Evolutionary conservation across 2,888 invertebrate species (phyloP).

Genomic region (Hypercompe scribonia): DNA sequence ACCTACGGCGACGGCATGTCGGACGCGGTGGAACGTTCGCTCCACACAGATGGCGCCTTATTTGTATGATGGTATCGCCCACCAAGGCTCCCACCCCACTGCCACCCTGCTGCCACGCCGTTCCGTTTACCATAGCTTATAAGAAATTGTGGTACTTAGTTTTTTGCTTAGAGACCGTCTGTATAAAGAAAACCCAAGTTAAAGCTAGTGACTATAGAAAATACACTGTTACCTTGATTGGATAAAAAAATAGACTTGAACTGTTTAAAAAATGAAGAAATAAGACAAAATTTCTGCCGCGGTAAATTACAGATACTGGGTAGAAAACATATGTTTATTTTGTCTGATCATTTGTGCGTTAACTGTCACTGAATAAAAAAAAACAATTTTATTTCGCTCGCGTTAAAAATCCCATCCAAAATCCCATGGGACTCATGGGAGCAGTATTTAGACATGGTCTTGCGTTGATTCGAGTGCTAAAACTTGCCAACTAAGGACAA

Average conservation of each 20-base stretch:
- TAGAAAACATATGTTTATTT: too few species aligned
- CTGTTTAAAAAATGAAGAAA: not conserved
- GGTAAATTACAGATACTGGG: too few species aligned
- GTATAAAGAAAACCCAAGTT: not conserved
- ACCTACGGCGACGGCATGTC: not conserved
- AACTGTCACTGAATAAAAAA: too few species aligned
- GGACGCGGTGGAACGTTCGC: not conserved
- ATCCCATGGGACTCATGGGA: too few species aligned
- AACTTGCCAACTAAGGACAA: too few species aligned
- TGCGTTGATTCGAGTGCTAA: too few species aligned
- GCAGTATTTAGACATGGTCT: too few species aligned
- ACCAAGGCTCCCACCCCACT: not conserved
- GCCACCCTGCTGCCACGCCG: not conserved
- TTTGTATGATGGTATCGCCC: not conserved
- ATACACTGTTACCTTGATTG: too few species aligned
- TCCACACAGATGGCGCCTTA: not conserved
- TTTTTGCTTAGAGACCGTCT: not conserved
- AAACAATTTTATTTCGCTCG: too few species aligned
- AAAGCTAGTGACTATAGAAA: not conserved
- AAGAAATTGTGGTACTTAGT: not conserved
- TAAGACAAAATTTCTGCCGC: too few species aligned
- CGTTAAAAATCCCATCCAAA: too few species aligned
- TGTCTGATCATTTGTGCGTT: too few species aligned
- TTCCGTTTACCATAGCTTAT: not conserved
- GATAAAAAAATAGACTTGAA: not conserved